Evolutionary conservation across 2,113 vertebrate genomes (phyloP).

Genomic region (Xiphorhynchus elegans): DNA sequence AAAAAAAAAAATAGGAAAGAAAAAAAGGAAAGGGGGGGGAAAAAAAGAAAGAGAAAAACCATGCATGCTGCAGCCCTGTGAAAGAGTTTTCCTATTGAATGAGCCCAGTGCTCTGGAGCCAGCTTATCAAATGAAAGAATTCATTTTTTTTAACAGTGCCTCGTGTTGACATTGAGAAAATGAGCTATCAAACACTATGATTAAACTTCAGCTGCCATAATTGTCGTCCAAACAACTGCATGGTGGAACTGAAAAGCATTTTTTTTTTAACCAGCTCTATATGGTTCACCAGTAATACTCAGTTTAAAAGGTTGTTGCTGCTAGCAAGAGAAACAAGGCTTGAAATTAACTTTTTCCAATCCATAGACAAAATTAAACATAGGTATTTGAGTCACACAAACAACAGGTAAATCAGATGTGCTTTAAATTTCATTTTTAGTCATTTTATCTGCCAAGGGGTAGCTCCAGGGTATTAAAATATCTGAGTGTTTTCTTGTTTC

Average conservation of each 20-base stretch:
- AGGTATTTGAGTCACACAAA: conserved; percentile 74
- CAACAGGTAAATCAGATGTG: conserved; percentile 72
- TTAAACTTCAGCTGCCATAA: conserved; percentile 87
- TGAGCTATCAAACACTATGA: conserved; percentile 88
- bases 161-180: conserved; percentile 92
- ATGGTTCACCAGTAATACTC: conserved; percentile 76
- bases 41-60: conserved; percentile 65
- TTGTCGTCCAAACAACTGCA: conserved; percentile 82
- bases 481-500: conserved; percentile 29
- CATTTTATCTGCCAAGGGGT: conserved; percentile 27
- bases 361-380: conserved; percentile 74
- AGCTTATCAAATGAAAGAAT: conserved; percentile 91
- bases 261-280: conserved; percentile 70
- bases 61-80: conserved; percentile 84
- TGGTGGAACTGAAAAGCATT: conserved; percentile 77
- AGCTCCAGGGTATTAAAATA: conserved; percentile 47
- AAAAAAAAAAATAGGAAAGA: conserved; percentile 42
- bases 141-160: conserved; percentile 87
- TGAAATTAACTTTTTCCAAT: conserved; percentile 81
- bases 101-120: conserved; percentile 83
- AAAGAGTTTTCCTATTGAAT: conserved; percentile 83
- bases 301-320: conserved; percentile 78
- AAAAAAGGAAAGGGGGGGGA: not conserved
- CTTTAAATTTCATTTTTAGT: conserved; percentile 56
- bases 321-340: conserved; percentile 78